Percentiles rank a stretch among this genome's conserved stretches.
Conservation (phyloP, 1,140 invertebrate species). For the Trichoplusia ni region DNA sequence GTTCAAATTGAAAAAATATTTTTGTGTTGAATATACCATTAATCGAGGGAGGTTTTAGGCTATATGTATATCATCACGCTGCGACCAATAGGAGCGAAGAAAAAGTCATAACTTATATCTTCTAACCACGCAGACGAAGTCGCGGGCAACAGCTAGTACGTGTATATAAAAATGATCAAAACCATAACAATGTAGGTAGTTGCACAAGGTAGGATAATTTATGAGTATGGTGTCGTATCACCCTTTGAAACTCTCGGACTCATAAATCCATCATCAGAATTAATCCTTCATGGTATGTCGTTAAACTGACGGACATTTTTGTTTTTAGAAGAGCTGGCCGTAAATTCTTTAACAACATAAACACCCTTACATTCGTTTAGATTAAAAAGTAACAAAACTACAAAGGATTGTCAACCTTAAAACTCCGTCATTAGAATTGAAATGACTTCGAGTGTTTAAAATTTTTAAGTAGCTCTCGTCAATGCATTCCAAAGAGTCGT, state of each 20-base stretch:
- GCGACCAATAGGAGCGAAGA: too few species aligned
- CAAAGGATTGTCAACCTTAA: neutral
- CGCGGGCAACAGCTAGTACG: too few species aligned
- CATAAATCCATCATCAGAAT: constrained; percentile 16
- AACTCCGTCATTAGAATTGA: neutral
- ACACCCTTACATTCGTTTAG: neutral
- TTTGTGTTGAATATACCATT: too few species aligned
- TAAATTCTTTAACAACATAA: constrained; percentile 14
- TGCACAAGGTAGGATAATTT: too few species aligned
- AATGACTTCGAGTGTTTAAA: neutral
- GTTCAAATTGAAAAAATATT: too few species aligned
- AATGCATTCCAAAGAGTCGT: constrained; percentile 23
- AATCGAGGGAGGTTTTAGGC: too few species aligned
- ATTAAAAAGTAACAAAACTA: neutral
- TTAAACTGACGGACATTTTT: constrained; percentile 5
- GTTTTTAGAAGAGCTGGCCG: neutral
- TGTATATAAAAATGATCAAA: too few species aligned
- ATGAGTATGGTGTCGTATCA: too few species aligned
- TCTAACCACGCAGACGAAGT: too few species aligned
- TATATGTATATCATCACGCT: too few species aligned
- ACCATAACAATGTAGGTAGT: too few species aligned
- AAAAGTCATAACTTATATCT: too few species aligned
- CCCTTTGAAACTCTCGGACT: neutral
- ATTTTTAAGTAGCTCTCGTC: constrained; percentile 4
- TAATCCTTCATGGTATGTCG: neutral